Evolutionary conservation across 92 coral and sea anemone species (phyloP).

Genomic region (Zoanthus sociatus): DNA sequence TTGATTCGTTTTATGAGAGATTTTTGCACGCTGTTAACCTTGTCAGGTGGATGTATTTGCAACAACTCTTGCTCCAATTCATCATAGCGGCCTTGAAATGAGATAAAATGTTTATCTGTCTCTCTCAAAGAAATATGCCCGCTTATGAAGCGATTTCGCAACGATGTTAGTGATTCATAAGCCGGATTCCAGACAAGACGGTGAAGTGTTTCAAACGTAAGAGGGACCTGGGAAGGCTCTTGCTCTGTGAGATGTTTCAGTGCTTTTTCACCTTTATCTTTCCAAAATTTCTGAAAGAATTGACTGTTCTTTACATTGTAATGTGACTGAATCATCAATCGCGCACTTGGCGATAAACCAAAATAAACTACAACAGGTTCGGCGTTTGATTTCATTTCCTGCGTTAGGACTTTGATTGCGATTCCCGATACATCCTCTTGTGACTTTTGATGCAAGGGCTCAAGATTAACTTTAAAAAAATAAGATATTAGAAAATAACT

Average conservation of each 20-base stretch:
- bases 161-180: slow-evolving; percentile 5
- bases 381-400: not conserved
- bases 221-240: not conserved
- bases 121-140: slow-evolving; percentile 50
- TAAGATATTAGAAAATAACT: not conserved
- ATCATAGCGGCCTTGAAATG: slow-evolving; percentile 12
- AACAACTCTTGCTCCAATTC: slow-evolving; percentile 17
- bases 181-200: slow-evolving; percentile 60
- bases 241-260: slow-evolving; percentile 23
- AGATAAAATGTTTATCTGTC: slow-evolving; percentile 16
- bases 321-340: slow-evolving; percentile 56
- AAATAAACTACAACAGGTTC: slow-evolving; percentile 63
- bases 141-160: slow-evolving; percentile 43
- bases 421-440: slow-evolving; percentile 34
- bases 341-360: slow-evolving; percentile 54
- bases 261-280: slow-evolving; percentile 51
- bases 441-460: slow-evolving; percentile 22
- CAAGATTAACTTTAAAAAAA: slow-evolving; percentile 55
- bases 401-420: slow-evolving; percentile 53
- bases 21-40: not conserved
- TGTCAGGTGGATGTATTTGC: not conserved
- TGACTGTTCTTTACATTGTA: slow-evolving; percentile 61
- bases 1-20: slow-evolving; percentile 20
- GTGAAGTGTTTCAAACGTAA: slow-evolving; percentile 60
- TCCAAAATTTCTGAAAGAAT: slow-evolving; percentile 77